Percentiles rank a stretch among this genome's conserved stretches.
Conservation (phyloP, 2,888 invertebrate species). For the Andrena camellia region DNA sequence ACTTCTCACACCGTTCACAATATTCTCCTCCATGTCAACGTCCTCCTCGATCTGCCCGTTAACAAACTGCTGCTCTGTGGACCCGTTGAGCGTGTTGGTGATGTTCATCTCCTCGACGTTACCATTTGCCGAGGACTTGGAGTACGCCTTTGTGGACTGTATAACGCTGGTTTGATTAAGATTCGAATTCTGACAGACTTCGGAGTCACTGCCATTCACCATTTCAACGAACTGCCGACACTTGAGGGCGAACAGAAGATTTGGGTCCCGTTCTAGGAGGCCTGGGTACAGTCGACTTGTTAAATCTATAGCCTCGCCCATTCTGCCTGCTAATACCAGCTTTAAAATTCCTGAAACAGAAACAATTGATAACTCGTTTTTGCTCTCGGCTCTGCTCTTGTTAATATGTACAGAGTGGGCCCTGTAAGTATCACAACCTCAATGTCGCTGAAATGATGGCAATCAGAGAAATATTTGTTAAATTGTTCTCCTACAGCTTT, state of each 20-base stretch:
- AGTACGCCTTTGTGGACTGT: conserved; percentile 90
- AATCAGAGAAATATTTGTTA: too few relatives aligned
- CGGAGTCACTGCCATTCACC: conserved; percentile 96
- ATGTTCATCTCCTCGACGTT: conserved; percentile 87
- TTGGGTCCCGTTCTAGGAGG: conserved; percentile 95
- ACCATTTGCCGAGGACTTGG: conserved; percentile 79
- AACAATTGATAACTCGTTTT: not conserved
- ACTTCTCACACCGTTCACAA: conserved; percentile 82
- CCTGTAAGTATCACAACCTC: not conserved
- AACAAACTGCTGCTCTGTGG: conserved; percentile 82
- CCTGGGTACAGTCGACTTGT: conserved; percentile 96
- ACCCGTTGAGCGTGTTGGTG: conserved; percentile 86
- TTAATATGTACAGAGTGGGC: not conserved
- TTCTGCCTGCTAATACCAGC: conserved; percentile 95
- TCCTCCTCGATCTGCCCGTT: conserved; percentile 85
- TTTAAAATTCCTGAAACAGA: conserved; percentile 93
- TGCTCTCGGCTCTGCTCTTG: not conserved
- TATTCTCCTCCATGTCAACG: conserved; percentile 87
- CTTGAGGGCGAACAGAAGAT: conserved; percentile 97
- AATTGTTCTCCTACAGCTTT: too few relatives aligned
- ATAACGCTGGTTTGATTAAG: conserved; percentile 91
- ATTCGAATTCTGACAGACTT: conserved; percentile 85
- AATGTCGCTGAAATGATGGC: not conserved
- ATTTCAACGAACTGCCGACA: conserved; percentile 99
- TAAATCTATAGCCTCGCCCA: conserved; percentile 97